A percentile compares a stretch with the other conserved stretches of the same genome.
phyloP scores from a whole-genome alignment of 2,797 vertebrate species.

The Graptemys geographica region DNA sequence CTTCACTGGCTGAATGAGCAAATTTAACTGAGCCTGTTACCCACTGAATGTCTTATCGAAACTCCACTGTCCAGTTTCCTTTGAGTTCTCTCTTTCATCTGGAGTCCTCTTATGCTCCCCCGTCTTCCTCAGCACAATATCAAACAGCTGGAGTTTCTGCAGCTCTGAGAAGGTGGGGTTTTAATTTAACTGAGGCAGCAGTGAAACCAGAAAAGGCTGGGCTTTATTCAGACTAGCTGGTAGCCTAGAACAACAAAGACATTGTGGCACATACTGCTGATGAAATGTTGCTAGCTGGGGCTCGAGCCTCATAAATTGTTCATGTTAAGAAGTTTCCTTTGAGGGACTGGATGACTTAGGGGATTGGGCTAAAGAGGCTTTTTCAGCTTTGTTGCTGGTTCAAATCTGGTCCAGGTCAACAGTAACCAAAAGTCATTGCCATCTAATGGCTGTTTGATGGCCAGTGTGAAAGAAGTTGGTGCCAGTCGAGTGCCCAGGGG shows the following conservation, averaged over 20 bases:
- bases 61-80: conserved; percentile 78
- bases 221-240: background rate
- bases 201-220: conserved; percentile 18
- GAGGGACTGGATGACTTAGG: background rate
- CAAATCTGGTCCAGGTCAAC: background rate
- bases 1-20: conserved; percentile 82
- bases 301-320: background rate
- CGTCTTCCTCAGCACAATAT: conserved; percentile 78
- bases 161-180: conserved; percentile 53
- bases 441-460: fast-evolving
- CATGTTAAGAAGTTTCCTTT: background rate
- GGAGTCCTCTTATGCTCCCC: conserved; percentile 75
- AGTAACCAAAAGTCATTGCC: background rate
- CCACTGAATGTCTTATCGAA: conserved; percentile 79
- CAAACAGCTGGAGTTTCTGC: conserved; percentile 82
- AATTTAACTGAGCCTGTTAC: conserved; percentile 83
- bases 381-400: background rate
- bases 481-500: background rate
- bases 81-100: conserved; percentile 82
- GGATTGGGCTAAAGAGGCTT: background rate
- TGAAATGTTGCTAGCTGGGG: background rate
- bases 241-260: background rate
- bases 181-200: conserved; percentile 27
- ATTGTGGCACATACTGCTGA: background rate
- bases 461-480: background rate